Evolutionary conservation across 2,888 invertebrate genomes (phyloP).

Genomic region (Dynastes grantii): DNA sequence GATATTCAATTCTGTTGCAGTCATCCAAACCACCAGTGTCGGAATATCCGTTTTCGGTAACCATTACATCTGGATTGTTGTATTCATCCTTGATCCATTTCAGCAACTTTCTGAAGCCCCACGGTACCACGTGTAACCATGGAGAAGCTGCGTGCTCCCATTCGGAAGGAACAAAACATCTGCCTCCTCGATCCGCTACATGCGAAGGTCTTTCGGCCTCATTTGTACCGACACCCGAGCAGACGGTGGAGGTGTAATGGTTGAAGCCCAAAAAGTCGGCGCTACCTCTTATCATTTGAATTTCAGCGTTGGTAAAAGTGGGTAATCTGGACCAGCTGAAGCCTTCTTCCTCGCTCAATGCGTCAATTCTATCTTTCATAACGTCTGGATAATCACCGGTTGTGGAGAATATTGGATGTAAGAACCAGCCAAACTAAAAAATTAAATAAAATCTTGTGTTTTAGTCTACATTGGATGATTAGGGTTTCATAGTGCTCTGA

Average conservation of each 20-base stretch:
- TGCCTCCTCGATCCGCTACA: conserved; percentile 64
- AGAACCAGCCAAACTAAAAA: conserved; percentile 69
- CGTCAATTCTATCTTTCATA: conserved; percentile 69
- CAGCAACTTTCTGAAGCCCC: conserved; percentile 77
- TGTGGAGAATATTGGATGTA: conserved; percentile 70
- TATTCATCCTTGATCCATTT: conserved; percentile 77
- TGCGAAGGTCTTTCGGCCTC: conserved; percentile 68
- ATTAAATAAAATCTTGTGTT: neutral
- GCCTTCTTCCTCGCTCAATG: conserved; percentile 69
- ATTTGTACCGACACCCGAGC: conserved; percentile 58
- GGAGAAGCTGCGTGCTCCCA: conserved; percentile 31
- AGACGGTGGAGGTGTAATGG: conserved; percentile 39
- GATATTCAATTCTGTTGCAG: conserved; percentile 69
- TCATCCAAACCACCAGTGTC: conserved; percentile 67
- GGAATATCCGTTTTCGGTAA: conserved; percentile 76
- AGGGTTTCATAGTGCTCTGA: too few species aligned
- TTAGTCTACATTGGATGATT: neutral
- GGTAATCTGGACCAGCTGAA: conserved; percentile 75
- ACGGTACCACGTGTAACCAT: conserved; percentile 71
- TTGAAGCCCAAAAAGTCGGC: conserved; percentile 76
- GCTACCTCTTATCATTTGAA: conserved; percentile 74
- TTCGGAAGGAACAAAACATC: neutral
- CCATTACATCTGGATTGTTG: conserved; percentile 73
- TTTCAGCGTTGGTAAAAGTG: conserved; percentile 75
- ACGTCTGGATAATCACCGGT: conserved; percentile 72